Percentiles rank a stretch among this genome's conserved stretches.
Conservation (phyloP, 2,888 invertebrate genomes). For the Trichogramma evanescens region DNA sequence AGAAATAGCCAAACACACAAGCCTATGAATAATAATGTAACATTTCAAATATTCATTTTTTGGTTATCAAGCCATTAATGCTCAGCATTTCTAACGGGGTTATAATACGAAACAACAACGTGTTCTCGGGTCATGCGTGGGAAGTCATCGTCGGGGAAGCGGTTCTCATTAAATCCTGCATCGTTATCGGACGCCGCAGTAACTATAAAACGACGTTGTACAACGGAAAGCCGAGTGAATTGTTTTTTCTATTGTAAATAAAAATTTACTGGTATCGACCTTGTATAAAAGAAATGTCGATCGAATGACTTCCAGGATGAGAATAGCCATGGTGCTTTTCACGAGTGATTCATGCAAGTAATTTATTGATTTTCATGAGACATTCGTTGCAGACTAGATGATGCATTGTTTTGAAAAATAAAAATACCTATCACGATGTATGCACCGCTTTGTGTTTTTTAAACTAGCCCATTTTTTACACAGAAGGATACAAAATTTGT, state of each 20-base stretch:
- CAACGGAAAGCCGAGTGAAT: slow-evolving; percentile 7
- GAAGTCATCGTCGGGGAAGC: slow-evolving; percentile 25
- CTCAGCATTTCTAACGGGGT: neutral
- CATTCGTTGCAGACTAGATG: too few species aligned
- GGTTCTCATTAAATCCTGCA: slow-evolving; percentile 24
- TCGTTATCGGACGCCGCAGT: slow-evolving; percentile 23
- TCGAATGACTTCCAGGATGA: too few species aligned
- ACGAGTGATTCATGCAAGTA: too few species aligned
- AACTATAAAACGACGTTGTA: slow-evolving; percentile 26
- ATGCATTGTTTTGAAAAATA: too few species aligned
- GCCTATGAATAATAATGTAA: too few species aligned
- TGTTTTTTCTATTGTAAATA: neutral
- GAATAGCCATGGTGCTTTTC: too few species aligned
- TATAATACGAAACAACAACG: slow-evolving; percentile 11
- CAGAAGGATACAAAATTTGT: neutral
- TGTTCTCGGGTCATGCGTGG: slow-evolving; percentile 21
- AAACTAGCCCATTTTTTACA: too few species aligned
- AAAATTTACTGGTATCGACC: slow-evolving; percentile 3
- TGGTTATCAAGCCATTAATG: neutral
- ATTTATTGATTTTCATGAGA: too few species aligned
- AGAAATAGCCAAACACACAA: too few species aligned
- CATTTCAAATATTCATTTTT: too few species aligned
- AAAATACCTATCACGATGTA: too few species aligned
- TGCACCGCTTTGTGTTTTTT: too few species aligned
- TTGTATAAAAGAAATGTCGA: neutral